Conservation (phyloP, 2,113 vertebrate species). For the Australoheros scitulus region DNA sequence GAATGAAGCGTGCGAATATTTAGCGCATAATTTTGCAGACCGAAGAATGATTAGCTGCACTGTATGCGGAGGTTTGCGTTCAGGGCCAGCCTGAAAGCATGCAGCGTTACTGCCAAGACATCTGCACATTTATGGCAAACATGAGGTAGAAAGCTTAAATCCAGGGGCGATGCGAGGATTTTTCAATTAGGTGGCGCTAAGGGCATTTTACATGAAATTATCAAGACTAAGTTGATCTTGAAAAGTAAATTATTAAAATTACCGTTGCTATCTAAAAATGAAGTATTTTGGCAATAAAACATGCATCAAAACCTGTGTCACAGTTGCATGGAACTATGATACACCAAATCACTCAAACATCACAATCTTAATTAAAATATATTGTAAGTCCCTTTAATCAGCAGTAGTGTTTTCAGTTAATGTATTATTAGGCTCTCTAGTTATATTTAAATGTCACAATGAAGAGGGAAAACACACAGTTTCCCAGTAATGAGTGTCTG, state of each 20-base stretch:
- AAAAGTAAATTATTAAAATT: background rate
- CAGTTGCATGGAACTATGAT: background rate
- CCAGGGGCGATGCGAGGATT: background rate
- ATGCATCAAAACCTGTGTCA: background rate
- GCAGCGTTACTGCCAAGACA: slow-evolving; percentile 24
- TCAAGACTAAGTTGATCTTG: background rate
- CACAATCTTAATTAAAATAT: background rate
- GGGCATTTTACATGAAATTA: background rate
- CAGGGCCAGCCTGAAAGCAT: slow-evolving; percentile 1
- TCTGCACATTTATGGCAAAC: slow-evolving; percentile 49
- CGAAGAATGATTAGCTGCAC: slow-evolving; percentile 3
- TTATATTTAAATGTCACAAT: background rate
- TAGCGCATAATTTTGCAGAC: slow-evolving; percentile 14
- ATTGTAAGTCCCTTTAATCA: background rate
- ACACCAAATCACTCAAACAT: background rate
- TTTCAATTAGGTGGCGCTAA: background rate
- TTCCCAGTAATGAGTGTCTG: background rate
- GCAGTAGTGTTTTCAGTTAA: background rate
- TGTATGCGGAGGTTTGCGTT: background rate
- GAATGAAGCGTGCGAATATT: slow-evolving; percentile 3
- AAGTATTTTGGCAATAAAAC: no score
- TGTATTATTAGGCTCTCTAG: background rate
- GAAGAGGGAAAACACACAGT: background rate
- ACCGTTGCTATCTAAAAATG: background rate
- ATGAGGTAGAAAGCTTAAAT: slow-evolving; percentile 8